Percentiles rank a stretch among this genome's conserved stretches.
These are phyloP conservation scores for Serrognathus titanus DNA, from an alignment of 2,888 invertebrate species.

Conservation along the genomic window DNA sequence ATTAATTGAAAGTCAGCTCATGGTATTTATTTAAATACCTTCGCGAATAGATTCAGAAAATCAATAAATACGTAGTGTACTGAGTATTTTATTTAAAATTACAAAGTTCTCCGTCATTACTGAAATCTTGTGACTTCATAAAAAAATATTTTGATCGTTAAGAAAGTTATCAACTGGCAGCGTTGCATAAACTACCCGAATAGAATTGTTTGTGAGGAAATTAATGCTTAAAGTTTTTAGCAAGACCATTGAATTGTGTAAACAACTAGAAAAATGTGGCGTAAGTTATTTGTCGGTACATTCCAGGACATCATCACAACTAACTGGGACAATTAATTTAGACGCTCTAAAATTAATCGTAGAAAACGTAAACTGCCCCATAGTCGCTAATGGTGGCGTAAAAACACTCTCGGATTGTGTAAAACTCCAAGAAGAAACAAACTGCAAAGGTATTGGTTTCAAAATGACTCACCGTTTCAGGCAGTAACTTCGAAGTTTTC, in stretches of 20 bases:
- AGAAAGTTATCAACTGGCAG: too few species aligned
- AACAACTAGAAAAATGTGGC: slow-evolving; percentile 79
- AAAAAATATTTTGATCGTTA: too few species aligned
- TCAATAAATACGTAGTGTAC: too few species aligned
- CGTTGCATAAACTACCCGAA: neutral
- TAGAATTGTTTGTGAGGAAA: neutral
- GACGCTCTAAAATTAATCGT: slow-evolving; percentile 69
- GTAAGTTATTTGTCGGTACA: slow-evolving; percentile 87
- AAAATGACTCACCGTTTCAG: neutral
- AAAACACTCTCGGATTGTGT: slow-evolving; percentile 70
- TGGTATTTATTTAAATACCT: too few species aligned
- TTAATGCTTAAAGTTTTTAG: slow-evolving; percentile 33
- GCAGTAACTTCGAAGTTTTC: slow-evolving; percentile 9
- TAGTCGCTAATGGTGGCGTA: slow-evolving; percentile 92
- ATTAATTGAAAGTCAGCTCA: too few species aligned
- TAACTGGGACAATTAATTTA: slow-evolving; percentile 68
- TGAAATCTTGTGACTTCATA: too few species aligned
- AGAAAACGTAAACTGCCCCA: slow-evolving; percentile 70
- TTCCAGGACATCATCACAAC: slow-evolving; percentile 82
- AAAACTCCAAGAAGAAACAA: slow-evolving; percentile 61
- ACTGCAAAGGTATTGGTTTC: slow-evolving; percentile 61
- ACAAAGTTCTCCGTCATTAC: too few species aligned
- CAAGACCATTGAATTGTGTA: slow-evolving; percentile 76
- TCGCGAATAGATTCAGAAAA: too few species aligned
- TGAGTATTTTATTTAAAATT: too few species aligned